Percentiles rank a stretch among this genome's conserved stretches.
These are phyloP conservation scores for Otolemur garnettii DNA, from an alignment of 2,113 vertebrate genomes.

Conservation along the genomic window DNA sequence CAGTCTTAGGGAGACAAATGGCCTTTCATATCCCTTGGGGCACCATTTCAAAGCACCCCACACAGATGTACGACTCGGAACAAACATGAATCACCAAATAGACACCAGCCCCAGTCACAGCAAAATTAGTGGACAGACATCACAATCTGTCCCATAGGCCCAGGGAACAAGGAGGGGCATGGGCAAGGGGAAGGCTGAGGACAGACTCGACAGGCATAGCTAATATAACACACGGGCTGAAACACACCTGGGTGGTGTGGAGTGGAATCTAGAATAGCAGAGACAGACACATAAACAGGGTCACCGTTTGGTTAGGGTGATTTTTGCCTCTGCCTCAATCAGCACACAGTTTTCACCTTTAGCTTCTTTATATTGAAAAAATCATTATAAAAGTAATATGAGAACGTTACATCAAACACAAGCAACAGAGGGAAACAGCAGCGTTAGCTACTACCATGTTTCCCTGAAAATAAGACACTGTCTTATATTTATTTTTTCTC, in stretches of 20 bases:
- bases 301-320: constrained; percentile 17
- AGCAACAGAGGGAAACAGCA: background rate
- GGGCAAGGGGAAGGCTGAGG: background rate
- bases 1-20: constrained; percentile 65
- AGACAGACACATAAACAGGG: background rate
- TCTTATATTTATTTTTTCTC: too few species aligned
- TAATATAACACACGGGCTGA: background rate
- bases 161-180: background rate
- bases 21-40: constrained; percentile 75
- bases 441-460: background rate
- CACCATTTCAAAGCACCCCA: constrained; percentile 66
- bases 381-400: background rate
- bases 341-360: background rate
- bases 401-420: background rate
- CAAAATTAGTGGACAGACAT: constrained; percentile 73
- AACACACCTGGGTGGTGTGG: background rate
- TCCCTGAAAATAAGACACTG: too few species aligned
- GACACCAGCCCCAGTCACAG: constrained; percentile 71
- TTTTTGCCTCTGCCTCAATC: constrained; percentile 3
- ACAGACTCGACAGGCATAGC: background rate
- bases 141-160: constrained; percentile 69
- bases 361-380: background rate
- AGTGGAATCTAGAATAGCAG: background rate
- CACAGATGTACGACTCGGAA: constrained; percentile 54
- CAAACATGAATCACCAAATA: constrained; percentile 72